Conservation (phyloP, 2,888 invertebrate species). For the Caenorhabditis macrosperma region DNA sequence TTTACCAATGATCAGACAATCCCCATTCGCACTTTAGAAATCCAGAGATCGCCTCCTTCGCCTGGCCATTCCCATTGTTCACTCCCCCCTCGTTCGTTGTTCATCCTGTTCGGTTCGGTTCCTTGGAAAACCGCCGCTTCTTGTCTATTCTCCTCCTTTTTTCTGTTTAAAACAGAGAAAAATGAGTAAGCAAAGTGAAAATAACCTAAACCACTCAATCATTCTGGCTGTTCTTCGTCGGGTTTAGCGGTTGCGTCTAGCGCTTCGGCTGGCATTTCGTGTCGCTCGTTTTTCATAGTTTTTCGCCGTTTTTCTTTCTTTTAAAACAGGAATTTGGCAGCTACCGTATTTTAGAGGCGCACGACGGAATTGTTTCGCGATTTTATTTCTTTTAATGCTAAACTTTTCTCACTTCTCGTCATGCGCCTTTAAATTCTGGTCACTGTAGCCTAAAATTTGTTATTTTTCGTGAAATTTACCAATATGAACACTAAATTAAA, state of each 20-base stretch:
- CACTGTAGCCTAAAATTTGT: too few relatives aligned
- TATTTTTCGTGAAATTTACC: too few relatives aligned
- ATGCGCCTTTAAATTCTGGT: too few relatives aligned
- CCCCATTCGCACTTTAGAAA: background rate
- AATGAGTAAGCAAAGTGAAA: background rate
- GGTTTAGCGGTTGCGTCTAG: too few relatives aligned
- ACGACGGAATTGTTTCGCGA: background rate
- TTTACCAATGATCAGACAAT: too few relatives aligned
- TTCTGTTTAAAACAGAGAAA: background rate
- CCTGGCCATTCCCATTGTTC: background rate
- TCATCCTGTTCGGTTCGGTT: background rate
- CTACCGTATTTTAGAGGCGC: too few relatives aligned
- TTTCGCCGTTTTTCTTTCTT: too few relatives aligned
- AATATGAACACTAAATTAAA: too few relatives aligned
- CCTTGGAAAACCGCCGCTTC: background rate
- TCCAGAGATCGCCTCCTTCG: background rate
- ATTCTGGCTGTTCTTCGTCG: constrained; percentile 12
- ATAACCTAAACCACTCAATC: constrained; percentile 39
- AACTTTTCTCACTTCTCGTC: background rate
- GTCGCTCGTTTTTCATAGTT: constrained; percentile 25
- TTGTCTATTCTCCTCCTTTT: background rate
- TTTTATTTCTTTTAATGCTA: background rate
- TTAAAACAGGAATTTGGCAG: constrained; percentile 1
- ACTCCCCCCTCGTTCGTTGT: background rate
- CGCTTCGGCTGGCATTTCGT: too few relatives aligned